Percentiles rank a stretch among this genome's conserved stretches.
These are phyloP conservation scores for Phataginus tricuspis DNA, from an alignment of 2,797 vertebrate genomes.

Conservation along the genomic window DNA sequence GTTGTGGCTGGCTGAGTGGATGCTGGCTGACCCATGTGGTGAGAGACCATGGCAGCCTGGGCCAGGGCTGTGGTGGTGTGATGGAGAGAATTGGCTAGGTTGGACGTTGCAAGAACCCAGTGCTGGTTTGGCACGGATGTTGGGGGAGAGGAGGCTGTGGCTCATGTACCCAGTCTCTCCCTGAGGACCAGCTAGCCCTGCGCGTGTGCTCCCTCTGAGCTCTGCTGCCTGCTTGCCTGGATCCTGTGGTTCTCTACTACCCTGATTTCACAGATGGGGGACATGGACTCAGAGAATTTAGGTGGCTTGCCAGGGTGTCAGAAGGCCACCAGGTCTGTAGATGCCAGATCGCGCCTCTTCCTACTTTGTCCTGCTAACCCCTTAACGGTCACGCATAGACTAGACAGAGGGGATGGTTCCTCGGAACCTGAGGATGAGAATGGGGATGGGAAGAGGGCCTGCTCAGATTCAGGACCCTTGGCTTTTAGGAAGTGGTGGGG, in stretches of 20 bases:
- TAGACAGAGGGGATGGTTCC: neutral
- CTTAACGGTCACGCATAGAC: neutral
- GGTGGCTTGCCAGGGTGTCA: neutral
- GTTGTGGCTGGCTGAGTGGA: neutral
- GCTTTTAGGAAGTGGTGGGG: neutral
- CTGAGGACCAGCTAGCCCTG: neutral
- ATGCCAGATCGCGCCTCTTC: neutral
- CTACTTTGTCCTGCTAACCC: too few species aligned
- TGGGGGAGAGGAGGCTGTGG: neutral
- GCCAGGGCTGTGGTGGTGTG: neutral
- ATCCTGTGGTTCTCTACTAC: neutral
- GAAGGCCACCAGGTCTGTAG: neutral
- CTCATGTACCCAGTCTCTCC: neutral
- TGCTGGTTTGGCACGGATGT: neutral
- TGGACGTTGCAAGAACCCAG: neutral
- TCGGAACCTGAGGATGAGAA: neutral
- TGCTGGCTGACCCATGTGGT: neutral
- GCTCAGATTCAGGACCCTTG: neutral
- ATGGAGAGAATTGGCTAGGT: neutral
- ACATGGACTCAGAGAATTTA: neutral
- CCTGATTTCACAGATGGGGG: neutral
- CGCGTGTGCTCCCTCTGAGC: neutral
- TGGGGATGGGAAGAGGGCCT: neutral
- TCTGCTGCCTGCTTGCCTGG: neutral
- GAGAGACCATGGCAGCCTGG: neutral